Conservation (phyloP, 2,113 vertebrate genomes). For the Nanorana parkeri region DNA sequence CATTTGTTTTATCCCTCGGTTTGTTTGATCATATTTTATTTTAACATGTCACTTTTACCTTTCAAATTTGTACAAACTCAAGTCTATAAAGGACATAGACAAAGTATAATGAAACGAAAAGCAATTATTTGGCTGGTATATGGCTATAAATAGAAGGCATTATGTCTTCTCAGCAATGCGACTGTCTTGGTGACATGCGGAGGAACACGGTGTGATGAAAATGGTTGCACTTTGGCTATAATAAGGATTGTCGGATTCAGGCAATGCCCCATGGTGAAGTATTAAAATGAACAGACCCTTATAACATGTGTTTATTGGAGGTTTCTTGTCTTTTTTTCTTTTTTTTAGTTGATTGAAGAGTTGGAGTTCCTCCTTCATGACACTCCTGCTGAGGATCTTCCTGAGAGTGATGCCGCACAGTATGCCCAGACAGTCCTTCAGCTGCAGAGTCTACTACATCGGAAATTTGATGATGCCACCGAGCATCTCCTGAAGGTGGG, state of each 20-base stretch:
- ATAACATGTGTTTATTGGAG: neutral
- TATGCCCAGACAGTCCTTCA: conserved; percentile 74
- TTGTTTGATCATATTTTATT: no score
- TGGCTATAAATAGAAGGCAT: no score
- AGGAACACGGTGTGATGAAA: no score
- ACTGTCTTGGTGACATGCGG: no score
- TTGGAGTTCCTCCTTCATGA: conserved; percentile 78
- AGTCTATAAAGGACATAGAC: no score
- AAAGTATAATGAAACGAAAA: no score
- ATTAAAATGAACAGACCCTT: neutral
- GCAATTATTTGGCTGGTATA: no score
- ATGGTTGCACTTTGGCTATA: neutral
- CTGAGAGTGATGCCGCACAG: conserved; percentile 55
- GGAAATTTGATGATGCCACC: conserved; percentile 75
- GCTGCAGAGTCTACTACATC: conserved; percentile 77
- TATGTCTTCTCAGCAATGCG: no score
- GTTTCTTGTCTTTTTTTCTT: neutral
- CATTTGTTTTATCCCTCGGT: no score
- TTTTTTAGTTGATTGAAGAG: conserved; percentile 79
- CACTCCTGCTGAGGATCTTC: conserved; percentile 62
- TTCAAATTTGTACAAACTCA: no score
- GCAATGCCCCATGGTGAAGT: neutral
- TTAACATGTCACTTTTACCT: no score
- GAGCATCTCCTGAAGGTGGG: conserved; percentile 84
- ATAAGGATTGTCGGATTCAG: neutral